A percentile compares a stretch with the other conserved stretches of the same genome.
Conservation (phyloP, 2,888 invertebrate species). For the Sicus ferrugineus region DNA sequence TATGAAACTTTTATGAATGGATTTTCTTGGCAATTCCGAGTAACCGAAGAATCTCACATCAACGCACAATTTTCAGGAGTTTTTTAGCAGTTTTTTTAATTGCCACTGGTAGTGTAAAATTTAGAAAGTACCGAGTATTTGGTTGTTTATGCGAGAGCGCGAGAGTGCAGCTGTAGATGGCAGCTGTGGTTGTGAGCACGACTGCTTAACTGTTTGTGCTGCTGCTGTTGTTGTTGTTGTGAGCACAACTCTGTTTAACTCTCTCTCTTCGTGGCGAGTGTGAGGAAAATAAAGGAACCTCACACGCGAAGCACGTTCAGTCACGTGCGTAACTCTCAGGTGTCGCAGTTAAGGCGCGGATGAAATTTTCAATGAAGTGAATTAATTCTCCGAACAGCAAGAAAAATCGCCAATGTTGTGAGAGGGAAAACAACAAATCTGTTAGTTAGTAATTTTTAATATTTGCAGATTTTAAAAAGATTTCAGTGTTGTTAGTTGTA, state of each 20-base stretch:
- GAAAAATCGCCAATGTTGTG: background rate
- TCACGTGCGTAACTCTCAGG: conserved; percentile 55
- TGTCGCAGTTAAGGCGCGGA: conserved; percentile 34
- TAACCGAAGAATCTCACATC: too few species aligned
- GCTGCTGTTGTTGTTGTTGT: too few species aligned
- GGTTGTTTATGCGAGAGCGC: background rate
- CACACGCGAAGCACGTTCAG: too few species aligned
- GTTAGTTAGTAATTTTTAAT: background rate
- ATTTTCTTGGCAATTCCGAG: too few species aligned
- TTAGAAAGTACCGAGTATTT: background rate
- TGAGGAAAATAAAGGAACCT: too few species aligned
- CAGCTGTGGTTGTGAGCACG: too few species aligned
- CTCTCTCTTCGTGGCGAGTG: too few species aligned
- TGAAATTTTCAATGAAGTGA: conserved; percentile 34
- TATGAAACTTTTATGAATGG: background rate
- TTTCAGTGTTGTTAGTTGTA: too few species aligned
- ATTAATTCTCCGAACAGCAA: background rate
- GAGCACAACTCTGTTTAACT: too few species aligned
- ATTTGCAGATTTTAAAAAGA: background rate
- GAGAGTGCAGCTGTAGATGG: background rate
- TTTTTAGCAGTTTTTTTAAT: too few species aligned
- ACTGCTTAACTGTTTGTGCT: too few species aligned
- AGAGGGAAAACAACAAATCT: background rate
- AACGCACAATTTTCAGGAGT: too few species aligned
- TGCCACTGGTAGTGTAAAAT: background rate